Percentiles rank a stretch among this genome's conserved stretches.
phyloP scores from a whole-genome alignment of 2,113 vertebrate genomes.

The Lycaon pictus region DNA sequence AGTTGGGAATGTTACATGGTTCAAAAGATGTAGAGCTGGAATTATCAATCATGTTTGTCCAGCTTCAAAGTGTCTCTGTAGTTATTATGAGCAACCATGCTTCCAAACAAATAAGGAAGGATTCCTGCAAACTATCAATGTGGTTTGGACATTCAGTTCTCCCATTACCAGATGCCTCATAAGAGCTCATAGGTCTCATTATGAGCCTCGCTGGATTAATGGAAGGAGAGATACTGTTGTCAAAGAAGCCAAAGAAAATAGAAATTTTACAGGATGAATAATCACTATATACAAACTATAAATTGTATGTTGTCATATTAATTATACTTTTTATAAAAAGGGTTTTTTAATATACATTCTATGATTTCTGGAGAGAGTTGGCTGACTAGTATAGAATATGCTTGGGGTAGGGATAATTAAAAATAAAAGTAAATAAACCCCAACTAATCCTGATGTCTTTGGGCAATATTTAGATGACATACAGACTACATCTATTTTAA shows the following conservation, averaged over 20 bases:
- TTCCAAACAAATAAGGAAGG: neutral
- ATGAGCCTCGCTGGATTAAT: neutral
- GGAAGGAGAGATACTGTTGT: neutral
- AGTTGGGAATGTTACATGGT: neutral
- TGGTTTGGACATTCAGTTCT: neutral
- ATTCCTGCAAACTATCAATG: neutral
- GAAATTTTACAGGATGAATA: neutral
- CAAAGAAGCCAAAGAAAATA: neutral
- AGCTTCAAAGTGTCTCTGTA: neutral
- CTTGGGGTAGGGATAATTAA: neutral
- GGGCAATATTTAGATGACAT: neutral
- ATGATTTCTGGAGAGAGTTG: neutral
- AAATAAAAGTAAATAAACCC: neutral
- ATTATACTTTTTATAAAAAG: neutral
- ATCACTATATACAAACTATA: neutral
- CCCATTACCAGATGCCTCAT: neutral
- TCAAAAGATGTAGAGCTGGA: neutral
- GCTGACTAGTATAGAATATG: neutral
- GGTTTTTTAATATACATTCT: neutral
- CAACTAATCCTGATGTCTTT: neutral
- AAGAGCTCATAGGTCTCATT: neutral
- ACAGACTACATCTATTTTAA: neutral
- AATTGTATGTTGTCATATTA: neutral
- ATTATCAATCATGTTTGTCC: neutral
- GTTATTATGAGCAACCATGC: neutral